phyloP scores from a whole-genome alignment of 2,888 invertebrate species.

The Lasioglossum villosulum region DNA sequence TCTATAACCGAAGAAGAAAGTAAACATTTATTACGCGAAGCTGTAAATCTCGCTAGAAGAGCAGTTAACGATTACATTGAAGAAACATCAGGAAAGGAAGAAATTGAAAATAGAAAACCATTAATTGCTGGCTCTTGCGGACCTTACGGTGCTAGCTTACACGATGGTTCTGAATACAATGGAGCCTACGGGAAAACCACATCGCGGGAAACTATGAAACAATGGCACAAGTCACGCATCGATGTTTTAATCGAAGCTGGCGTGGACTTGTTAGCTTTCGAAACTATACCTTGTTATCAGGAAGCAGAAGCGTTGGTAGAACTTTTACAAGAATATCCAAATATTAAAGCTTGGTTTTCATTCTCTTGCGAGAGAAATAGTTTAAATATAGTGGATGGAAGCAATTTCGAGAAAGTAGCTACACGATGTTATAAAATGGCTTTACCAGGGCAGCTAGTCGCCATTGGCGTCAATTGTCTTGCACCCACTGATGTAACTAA shows the following conservation, averaged over 20 bases:
- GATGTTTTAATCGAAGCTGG: constrained; percentile 92
- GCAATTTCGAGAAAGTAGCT: constrained; percentile 91
- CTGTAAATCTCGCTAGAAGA: constrained; percentile 90
- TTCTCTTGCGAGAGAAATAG: constrained; percentile 92
- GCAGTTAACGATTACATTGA: constrained; percentile 86
- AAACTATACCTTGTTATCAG: constrained; percentile 94
- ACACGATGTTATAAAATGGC: constrained; percentile 87
- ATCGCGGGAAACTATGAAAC: constrained; percentile 87
- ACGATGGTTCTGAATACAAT: constrained; percentile 97
- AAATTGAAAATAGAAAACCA: constrained; percentile 83
- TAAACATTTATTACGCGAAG: constrained; percentile 85
- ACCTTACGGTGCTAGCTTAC: constrained; percentile 95
- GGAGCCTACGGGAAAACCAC: constrained; percentile 91
- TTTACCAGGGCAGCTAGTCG: constrained; percentile 90
- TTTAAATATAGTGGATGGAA: constrained; percentile 90
- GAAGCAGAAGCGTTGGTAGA: constrained; percentile 94
- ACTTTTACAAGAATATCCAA: constrained; percentile 91
- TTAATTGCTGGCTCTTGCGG: constrained; percentile 95
- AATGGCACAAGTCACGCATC: constrained; percentile 94
- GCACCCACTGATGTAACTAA: constrained; percentile 88
- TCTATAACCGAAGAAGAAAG: constrained; percentile 89
- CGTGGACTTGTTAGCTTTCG: constrained; percentile 94
- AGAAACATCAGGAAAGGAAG: constrained; percentile 66
- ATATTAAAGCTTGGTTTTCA: constrained; percentile 93
- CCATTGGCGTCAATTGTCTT: constrained; percentile 96